These are phyloP conservation scores for Sylvia atricapilla DNA, from an alignment of 2,113 vertebrate genomes.

Conservation along the genomic window DNA sequence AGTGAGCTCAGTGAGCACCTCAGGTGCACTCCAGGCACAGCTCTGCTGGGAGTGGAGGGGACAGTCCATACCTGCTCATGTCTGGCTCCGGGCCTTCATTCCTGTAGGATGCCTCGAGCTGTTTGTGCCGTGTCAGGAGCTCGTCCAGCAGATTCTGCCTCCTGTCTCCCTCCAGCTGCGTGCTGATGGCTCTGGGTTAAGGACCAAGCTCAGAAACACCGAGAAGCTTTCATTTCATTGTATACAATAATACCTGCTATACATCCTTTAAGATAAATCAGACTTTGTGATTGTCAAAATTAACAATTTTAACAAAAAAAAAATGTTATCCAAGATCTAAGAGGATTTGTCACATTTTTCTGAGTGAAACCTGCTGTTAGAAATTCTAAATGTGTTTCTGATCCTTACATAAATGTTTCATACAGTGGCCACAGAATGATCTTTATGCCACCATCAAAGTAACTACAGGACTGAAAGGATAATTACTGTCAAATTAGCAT, in stretches of 20 bases:
- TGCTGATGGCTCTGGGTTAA: slow-evolving; percentile 79
- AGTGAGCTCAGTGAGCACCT: rapidly evolving
- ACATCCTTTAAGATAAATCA: not conserved
- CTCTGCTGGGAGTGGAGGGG: not conserved
- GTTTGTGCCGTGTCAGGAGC: slow-evolving; percentile 87
- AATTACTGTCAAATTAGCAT: not conserved
- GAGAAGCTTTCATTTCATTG: not conserved
- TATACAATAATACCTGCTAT: not conserved
- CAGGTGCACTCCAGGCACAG: not conserved
- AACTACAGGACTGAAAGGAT: not conserved
- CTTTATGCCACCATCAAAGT: not conserved
- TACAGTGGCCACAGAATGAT: not conserved
- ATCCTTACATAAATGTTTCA: not conserved
- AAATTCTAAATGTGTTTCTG: not conserved
- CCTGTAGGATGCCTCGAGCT: slow-evolving; percentile 86
- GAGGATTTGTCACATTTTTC: not conserved
- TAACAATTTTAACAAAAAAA: not conserved
- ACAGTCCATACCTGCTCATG: slow-evolving; percentile 69
- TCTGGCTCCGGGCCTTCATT: slow-evolving; percentile 81
- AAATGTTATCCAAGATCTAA: not conserved
- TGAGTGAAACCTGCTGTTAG: not conserved
- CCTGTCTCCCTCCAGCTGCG: slow-evolving; percentile 91
- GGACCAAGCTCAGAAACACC: slow-evolving; percentile 21
- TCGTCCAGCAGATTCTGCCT: slow-evolving; percentile 93
- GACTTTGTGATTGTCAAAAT: not conserved